Base-by-base conservation (phyloP, 1,140 invertebrate genomes). In the Plutomurus gul region DNA sequence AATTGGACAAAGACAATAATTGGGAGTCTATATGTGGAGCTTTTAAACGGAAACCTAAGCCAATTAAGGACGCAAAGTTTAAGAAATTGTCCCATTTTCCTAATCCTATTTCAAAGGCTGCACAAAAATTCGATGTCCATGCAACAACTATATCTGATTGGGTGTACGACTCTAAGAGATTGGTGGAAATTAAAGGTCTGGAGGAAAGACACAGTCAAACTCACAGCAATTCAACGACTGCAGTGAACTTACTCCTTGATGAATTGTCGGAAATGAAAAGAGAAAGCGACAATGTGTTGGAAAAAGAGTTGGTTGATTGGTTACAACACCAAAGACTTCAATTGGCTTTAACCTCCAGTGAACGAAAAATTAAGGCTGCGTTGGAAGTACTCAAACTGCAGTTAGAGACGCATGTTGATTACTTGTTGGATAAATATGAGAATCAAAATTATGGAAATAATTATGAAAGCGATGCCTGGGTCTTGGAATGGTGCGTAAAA, bases 141-240 rank as follows among this genome's bases (percentile, higher is more conserved):
- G 60, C 74, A 11, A 56, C 74, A 10, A 82, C 81, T 25, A 75
- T 82, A 30, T 76, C 81, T 13, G 78, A 80, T 25, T 82, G 81
- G 81, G 40, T 82, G 4, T 47, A 82, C 16, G 49, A 79, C 22
- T 18, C n/a, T 4, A 77, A 78, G 46, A 37, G 81, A 56, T 76
- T 78, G 73, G 20, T 20, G n/a, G 75, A 82, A 76, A 49, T 80
- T 7, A 71, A 60, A 71, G 22, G 20, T 7, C 27, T 78, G 51
- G 47, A 56, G 27, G 16, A 51, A 60, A n/a, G 47, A 46, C 75
- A 70, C 30, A 36, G n/a, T n/a, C 10, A n/a, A n/a, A n/a, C 16
- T 56, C 39, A 77, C 18, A 22, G 33, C 22, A 51, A 47, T 25
- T 25, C 20, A 39, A 49, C 22, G 11, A 20, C 27, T 7, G 18